phyloP scores from a whole-genome alignment of 2,113 vertebrate species.

The Zingel zingel region DNA sequence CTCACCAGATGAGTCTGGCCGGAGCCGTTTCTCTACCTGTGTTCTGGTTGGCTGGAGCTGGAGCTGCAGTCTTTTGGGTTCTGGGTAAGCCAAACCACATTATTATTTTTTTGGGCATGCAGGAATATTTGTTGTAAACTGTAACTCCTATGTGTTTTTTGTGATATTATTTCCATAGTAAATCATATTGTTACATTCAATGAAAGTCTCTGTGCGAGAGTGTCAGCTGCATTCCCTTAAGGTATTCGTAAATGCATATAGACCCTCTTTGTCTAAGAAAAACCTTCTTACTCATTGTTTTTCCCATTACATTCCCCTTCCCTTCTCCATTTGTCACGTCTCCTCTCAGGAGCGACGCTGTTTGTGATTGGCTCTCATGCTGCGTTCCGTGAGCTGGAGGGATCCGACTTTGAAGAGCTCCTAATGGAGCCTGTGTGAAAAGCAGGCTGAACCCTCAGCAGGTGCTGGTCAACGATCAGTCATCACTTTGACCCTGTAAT shows the following conservation, averaged over 20 bases:
- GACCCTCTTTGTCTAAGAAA: background rate
- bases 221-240: background rate
- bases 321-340: slow-evolving; percentile 23
- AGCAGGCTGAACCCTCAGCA: slow-evolving; percentile 29
- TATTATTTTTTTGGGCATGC: background rate
- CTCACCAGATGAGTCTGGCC: slow-evolving; percentile 90
- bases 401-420: slow-evolving; percentile 86
- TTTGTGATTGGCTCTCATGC: slow-evolving; percentile 92
- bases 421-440: slow-evolving; percentile 89
- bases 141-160: background rate
- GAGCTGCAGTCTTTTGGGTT: slow-evolving; percentile 93
- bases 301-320: slow-evolving; percentile 14
- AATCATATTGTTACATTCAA: background rate
- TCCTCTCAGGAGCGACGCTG: slow-evolving; percentile 88
- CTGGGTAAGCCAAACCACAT: slow-evolving; percentile 84
- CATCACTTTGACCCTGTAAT: slow-evolving; percentile 49
- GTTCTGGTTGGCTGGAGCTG: slow-evolving; percentile 94
- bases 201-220: background rate
- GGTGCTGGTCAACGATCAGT: slow-evolving; percentile 21
- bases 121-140: background rate
- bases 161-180: background rate
- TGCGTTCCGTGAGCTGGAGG: slow-evolving; percentile 89
- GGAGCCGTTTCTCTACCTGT: slow-evolving; percentile 90
- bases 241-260: background rate
- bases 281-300: background rate